These are phyloP conservation scores for Diaphora mendica DNA, from an alignment of 2,888 invertebrate species.

Conservation along the genomic window DNA sequence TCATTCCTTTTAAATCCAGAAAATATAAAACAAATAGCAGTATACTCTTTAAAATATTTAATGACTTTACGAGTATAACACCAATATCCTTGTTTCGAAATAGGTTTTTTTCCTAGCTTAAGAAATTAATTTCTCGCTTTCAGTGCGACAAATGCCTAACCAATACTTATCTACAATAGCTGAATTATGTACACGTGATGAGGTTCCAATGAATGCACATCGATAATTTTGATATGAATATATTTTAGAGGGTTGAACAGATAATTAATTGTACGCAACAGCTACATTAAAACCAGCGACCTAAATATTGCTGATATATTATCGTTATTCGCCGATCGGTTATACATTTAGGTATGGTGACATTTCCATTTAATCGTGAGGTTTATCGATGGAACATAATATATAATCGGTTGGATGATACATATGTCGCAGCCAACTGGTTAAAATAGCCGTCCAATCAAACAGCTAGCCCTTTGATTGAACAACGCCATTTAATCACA, in stretches of 20 bases:
- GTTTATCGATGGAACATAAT: neutral
- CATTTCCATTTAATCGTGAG: neutral
- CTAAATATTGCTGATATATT: slow-evolving; percentile 41
- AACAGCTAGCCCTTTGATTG: too few species aligned
- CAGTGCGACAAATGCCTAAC: neutral
- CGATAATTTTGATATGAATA: slow-evolving; percentile 9
- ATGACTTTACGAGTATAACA: too few species aligned
- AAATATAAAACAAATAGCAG: too few species aligned
- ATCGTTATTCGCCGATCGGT: slow-evolving; percentile 22
- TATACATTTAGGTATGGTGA: neutral
- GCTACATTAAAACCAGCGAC: slow-evolving; percentile 42
- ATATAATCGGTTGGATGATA: neutral
- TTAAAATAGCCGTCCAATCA: too few species aligned
- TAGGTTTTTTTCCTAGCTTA: neutral
- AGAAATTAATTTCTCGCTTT: neutral
- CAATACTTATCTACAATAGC: neutral
- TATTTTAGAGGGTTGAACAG: slow-evolving; percentile 35
- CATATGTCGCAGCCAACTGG: too few species aligned
- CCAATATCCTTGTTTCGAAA: too few species aligned
- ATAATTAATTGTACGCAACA: slow-evolving; percentile 37
- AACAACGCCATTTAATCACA: too few species aligned
- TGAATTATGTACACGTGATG: neutral
- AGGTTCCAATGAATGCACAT: slow-evolving; percentile 12
- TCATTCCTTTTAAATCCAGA: too few species aligned
- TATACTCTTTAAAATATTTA: too few species aligned